A percentile compares a stretch with the other conserved stretches of the same genome.
Conservation (phyloP, 2,888 invertebrate species). For the Ophion slaviceki region DNA sequence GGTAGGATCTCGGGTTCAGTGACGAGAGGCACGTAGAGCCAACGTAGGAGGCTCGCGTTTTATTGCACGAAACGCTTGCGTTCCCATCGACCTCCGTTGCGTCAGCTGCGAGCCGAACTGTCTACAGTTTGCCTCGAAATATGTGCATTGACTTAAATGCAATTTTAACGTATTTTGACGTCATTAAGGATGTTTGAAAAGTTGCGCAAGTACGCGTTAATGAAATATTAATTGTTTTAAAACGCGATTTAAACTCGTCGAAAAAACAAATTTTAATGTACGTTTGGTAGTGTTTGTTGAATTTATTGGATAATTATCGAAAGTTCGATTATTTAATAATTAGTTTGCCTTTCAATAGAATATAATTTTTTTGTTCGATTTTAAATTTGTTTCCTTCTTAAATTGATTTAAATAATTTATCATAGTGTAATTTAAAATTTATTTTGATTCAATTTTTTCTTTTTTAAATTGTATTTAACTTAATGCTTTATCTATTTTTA, state of each 20-base stretch:
- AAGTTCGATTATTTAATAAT: background rate
- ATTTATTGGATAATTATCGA: background rate
- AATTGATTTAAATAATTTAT: too few relatives aligned
- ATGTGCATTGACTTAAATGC: background rate
- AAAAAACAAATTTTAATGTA: too few relatives aligned
- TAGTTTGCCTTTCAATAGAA: too few relatives aligned
- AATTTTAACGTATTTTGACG: background rate
- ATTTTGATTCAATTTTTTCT: too few relatives aligned
- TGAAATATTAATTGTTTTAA: background rate
- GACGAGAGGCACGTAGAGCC: slow-evolving; percentile 48
- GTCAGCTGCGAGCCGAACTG: slow-evolving; percentile 8
- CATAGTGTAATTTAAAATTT: too few relatives aligned
- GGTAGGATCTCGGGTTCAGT: slow-evolving; percentile 7
- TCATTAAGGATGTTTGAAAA: background rate
- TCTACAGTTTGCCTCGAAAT: background rate
- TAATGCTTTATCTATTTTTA: too few relatives aligned
- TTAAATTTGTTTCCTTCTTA: too few relatives aligned
- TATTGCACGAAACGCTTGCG: slow-evolving; percentile 8
- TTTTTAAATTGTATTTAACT: too few relatives aligned
- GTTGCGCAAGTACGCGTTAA: background rate
- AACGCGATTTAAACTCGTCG: background rate
- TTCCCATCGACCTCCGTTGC: slow-evolving; percentile 20
- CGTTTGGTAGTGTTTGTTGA: background rate
- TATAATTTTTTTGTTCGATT: too few relatives aligned
- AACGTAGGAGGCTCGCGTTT: background rate